Base-by-base conservation (phyloP, 2,113 vertebrate genomes). In the Conger conger region DNA sequence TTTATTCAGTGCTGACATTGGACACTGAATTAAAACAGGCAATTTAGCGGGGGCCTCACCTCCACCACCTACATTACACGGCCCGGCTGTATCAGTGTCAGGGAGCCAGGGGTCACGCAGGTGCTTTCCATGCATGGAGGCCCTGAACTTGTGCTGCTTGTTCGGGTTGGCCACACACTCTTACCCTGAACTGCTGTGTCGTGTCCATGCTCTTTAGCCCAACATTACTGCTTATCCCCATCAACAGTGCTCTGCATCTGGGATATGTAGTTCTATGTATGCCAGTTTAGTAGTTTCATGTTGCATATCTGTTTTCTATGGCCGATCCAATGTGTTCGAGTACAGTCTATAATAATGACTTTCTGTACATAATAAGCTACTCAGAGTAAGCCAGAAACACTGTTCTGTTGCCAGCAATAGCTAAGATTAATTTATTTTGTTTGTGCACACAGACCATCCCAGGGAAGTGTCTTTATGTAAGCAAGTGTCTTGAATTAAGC, bases 1-100 rank as follows among this genome's bases (percentile, higher is more conserved):
- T 93, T 93, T 92, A 90, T 91, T 87, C 88, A 88, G 42, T 2
- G 86, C 85, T 93, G 94, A 90, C 87, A 94, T 82, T 88, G 73
- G 92, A 94, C 36, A 87, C 89, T 83, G 88, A 91, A 92, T 89
- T 87, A 91, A 92, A 89, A 87, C 54, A 37, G 2, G 84, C 84
- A 83, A 87, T 89, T 91, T 89, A 89, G 84, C 87, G 82, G 82
- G 82, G 86, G 40, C 81, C 80, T 91, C 86, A 85, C 86, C 85
- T 89, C 84, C 54, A n/a, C n/a, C n/a, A n/a, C 85, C 83, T 87
- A 89, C 85, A 86, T 86, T 84, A 87, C 87, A 87, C 16, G 53
- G 83, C 79, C 87, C 16, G 53, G 83, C 79, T 88, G 88, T 89
- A 91, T 91, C 89, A 82, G 86, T 90, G 88, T 91, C 90, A 86